These are phyloP conservation scores for Entosphenus tridentatus DNA, from an alignment of 2,113 vertebrate genomes.

Conservation along the genomic window DNA sequence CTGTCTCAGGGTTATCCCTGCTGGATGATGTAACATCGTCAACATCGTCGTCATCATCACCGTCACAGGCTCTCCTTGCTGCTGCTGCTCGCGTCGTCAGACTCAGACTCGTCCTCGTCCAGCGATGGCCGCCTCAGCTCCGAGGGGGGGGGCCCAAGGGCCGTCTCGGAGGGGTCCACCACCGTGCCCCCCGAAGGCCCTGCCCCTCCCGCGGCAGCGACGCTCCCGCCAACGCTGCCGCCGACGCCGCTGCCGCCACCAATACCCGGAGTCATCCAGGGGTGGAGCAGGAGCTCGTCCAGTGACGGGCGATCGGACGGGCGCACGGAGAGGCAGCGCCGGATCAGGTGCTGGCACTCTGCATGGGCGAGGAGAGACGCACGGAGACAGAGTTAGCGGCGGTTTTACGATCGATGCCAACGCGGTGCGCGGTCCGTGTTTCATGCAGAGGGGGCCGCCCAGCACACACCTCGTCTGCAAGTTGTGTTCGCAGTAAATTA, in stretches of 20 bases:
- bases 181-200: too few relatives aligned
- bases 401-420: too few relatives aligned
- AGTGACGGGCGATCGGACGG: constrained; percentile 34
- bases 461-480: too few relatives aligned
- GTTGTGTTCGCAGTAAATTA: too few relatives aligned
- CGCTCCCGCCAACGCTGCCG: too few relatives aligned
- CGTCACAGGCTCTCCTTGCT: constrained; percentile 4
- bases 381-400: not conserved
- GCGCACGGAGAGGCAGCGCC: constrained; percentile 33
- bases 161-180: not conserved
- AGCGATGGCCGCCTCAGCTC: not conserved
- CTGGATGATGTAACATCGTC: too few relatives aligned
- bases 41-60: not conserved
- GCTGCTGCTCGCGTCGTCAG: not conserved
- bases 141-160: not conserved
- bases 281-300: constrained; percentile 37
- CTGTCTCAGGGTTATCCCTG: too few relatives aligned
- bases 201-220: too few relatives aligned
- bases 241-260: constrained; percentile 7
- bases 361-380: constrained; percentile 2
- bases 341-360: constrained; percentile 44
- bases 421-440: too few relatives aligned
- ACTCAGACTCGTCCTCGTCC: constrained; percentile 1
- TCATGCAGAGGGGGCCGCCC: too few relatives aligned
- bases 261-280: constrained; percentile 28